These are phyloP conservation scores for Orius insidiosus DNA, from an alignment of 1,140 invertebrate genomes.

Conservation along the genomic window DNA sequence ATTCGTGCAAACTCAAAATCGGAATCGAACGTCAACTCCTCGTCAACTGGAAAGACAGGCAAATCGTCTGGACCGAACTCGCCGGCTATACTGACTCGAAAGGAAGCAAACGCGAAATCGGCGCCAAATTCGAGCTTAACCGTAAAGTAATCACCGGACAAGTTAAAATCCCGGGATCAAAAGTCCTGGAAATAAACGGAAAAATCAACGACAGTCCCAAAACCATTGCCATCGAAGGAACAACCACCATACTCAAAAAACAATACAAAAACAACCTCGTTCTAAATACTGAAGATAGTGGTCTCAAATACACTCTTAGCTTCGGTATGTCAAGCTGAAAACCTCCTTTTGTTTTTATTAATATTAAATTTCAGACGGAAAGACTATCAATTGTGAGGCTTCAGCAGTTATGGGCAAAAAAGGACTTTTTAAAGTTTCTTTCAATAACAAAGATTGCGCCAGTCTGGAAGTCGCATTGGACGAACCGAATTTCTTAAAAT, in stretches of 20 bases:
- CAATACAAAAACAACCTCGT: no score
- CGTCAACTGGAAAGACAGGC: neutral
- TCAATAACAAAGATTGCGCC: slow-evolving; percentile 11
- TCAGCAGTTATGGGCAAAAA: slow-evolving; percentile 43
- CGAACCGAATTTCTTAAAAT: slow-evolving; percentile 47
- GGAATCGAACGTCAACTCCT: neutral
- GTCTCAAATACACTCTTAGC: neutral
- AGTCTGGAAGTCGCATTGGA: slow-evolving; percentile 27
- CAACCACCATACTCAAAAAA: no score
- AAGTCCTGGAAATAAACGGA: no score
- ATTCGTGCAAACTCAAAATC: slow-evolving; percentile 17
- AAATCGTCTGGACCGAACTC: neutral
- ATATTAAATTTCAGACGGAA: slow-evolving; percentile 10
- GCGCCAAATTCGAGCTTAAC: neutral
- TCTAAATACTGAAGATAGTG: no score
- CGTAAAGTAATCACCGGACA: neutral
- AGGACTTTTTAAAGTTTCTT: slow-evolving; percentile 27
- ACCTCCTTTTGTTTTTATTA: no score
- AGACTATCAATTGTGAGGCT: slow-evolving; percentile 9
- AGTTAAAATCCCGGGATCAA: no score
- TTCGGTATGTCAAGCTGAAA: slow-evolving; percentile 23
- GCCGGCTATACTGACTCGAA: neutral
- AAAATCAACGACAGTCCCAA: no score
- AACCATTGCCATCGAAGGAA: no score
- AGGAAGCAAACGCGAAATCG: neutral